Base-by-base conservation (phyloP, 2,888 invertebrate species). In the Lysandra coridon region DNA sequence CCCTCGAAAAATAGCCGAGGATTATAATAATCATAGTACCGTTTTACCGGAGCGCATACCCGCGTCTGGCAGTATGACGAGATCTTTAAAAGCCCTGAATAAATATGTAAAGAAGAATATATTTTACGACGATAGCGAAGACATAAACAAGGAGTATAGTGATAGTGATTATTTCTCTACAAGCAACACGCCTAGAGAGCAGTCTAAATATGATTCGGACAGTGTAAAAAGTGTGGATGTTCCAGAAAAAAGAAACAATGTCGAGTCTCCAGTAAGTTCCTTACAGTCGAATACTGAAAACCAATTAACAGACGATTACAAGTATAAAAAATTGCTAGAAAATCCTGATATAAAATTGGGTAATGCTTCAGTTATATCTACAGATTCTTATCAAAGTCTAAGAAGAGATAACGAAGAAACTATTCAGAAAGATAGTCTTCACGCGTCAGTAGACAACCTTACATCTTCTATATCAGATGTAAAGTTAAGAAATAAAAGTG, bases 31-130 rank as follows among this genome's bases (percentile, higher is more conserved):
- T n/a, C 86, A 87, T 73, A 91, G 92, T 80, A 93, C 94, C 77
- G 91, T 92, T 82, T 14, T 14, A 57, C n/a, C 14, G 7, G 75
- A 79, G n/a, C n/a, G 93, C 81, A 90, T 92, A 1, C 91, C 92
- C 2, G 83, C 83, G 7, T 89, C 92, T 2, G 90, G 91, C 57
- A 90, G 92, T 1, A 85, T 93, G 84, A 91, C 94, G 7, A 92
- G 88, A 85, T 94, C 94, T 6, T 84, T 90, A 78, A 84, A 91
- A 76, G 94, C 94, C n/a, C 83, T 94, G 64, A 94, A 94, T 82
- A 91, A 89, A 81, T 94, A 90, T 81, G 88, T 94, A 3, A 94
- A 92, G 84, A 91, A 91, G 80, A 94, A 94, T 89, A 88, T 94
- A 81, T 86, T 92, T 12, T 90, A 90, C 78, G 93, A 92, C 78